Percentiles rank a stretch among this genome's conserved stretches.
Evolutionary conservation across 2,797 vertebrate species (phyloP).

Genomic region (Hapalemur alaotrensis): DNA sequence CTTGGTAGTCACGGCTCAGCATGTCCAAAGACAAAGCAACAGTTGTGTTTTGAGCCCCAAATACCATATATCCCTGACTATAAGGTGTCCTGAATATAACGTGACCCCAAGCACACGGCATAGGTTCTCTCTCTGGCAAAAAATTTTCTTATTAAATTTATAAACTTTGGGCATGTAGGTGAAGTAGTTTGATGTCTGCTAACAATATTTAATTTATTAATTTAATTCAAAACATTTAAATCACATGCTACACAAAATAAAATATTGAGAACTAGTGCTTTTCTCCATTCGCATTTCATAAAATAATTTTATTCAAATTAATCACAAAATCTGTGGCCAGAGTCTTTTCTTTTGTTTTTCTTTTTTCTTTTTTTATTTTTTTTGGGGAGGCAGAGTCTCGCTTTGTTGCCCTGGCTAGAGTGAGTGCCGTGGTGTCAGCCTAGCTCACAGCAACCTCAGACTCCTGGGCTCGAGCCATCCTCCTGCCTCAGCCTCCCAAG

Average conservation of each 20-base stretch:
- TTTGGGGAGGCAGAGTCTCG: too few species aligned
- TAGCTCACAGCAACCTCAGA: too few species aligned
- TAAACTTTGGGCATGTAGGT: background rate
- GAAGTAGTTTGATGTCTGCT: background rate
- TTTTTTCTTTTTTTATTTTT: too few species aligned
- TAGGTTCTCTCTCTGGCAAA: background rate
- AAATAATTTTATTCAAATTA: conserved; percentile 1
- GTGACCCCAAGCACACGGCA: background rate
- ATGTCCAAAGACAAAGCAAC: background rate
- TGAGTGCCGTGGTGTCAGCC: too few species aligned
- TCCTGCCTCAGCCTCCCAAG: too few species aligned
- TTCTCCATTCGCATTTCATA: background rate
- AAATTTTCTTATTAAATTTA: background rate
- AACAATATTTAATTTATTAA: background rate
- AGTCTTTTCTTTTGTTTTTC: background rate
- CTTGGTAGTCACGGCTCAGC: background rate
- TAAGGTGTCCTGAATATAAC: background rate
- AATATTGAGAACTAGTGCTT: background rate
- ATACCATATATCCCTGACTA: background rate
- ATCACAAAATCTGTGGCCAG: background rate
- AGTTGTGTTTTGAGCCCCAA: background rate
- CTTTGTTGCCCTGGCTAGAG: too few species aligned
- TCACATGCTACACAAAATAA: background rate
- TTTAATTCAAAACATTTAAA: background rate
- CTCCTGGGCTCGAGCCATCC: too few species aligned